Conservation (phyloP, 2,113 vertebrate species). For the Crocuta crocuta region DNA sequence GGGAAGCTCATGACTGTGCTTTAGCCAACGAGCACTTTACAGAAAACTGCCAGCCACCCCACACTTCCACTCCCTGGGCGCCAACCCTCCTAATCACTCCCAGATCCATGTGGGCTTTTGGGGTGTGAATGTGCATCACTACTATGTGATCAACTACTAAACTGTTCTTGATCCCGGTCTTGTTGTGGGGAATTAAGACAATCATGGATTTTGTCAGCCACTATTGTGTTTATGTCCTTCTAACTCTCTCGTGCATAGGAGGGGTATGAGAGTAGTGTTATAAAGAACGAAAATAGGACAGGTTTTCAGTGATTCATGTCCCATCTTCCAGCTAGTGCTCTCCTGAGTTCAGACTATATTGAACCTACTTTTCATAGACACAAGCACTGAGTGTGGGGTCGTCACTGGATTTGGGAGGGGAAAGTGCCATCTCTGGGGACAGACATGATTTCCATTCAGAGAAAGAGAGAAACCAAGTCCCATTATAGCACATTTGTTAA, state of each 20-base stretch:
- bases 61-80: neutral
- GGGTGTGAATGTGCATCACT: no score
- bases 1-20: no score
- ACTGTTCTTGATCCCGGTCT: no score
- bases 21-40: fast-evolving
- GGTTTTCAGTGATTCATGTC: fast-evolving
- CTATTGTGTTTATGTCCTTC: neutral
- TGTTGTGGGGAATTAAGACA: neutral
- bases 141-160: neutral
- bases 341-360: neutral
- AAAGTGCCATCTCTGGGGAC: neutral
- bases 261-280: fast-evolving
- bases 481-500: fast-evolving
- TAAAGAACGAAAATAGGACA: fast-evolving
- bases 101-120: fast-evolving
- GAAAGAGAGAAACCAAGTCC: neutral
- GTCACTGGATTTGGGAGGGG: fast-evolving
- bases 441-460: no score
- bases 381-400: neutral
- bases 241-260: neutral
- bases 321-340: no score
- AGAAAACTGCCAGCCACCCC: neutral
- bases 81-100: no score
- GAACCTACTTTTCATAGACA: neutral
- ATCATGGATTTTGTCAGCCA: no score